Evolutionary conservation across 2,888 invertebrate species (phyloP), one percentile per base, ranked within the genome.

Genomic region (Campoletis raptor): DNA sequence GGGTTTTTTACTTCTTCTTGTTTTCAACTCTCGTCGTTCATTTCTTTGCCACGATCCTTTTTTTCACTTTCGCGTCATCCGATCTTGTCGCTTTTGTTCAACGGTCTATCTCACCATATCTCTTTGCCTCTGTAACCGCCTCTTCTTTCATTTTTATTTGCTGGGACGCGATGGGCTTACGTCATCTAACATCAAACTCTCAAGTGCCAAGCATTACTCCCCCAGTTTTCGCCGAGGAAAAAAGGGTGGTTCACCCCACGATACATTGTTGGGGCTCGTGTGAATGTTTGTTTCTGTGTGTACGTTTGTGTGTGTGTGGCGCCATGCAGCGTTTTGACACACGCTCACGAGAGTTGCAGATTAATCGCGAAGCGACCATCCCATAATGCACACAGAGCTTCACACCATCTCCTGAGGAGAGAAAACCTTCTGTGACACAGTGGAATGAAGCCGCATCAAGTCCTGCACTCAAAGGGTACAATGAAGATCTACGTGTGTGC

Each of bases 361-460:
- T 86, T 83, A 84, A 86, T 84, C 80, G 83, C 70, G 64, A 82
- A 74, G 66, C 78, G 85, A 77, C 66, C 61, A 76, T 70, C n/a
- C 76, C 67, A n/a, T 40, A 80, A 77, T 77, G 83, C 80, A 72
- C 70, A 18, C 45, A 70, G n/a, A 78, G 77, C 74, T 79, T 79
- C 69, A 40, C 79, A 9, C 24, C 42, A 48, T n/a, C 36, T n/a
- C 36, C 40, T 48, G 9, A n/a, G 48, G 70, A 36, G 70, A 30
- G 48, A 70, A 70, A 70, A 70, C 45, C 69, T 42, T 15, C 42
- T 42, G 69, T 42, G 15, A 21, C 69, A 42, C 42, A 24, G 57
- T 48, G 40, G 54, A 8, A 66, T 30, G 64, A 70, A 79, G 37
- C 45, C 36, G 52, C 67, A 72, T 67, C 30, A 48, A 66, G 66